phyloP scores from a whole-genome alignment of 2,113 vertebrate genomes.

The Tonatia bakeri region DNA sequence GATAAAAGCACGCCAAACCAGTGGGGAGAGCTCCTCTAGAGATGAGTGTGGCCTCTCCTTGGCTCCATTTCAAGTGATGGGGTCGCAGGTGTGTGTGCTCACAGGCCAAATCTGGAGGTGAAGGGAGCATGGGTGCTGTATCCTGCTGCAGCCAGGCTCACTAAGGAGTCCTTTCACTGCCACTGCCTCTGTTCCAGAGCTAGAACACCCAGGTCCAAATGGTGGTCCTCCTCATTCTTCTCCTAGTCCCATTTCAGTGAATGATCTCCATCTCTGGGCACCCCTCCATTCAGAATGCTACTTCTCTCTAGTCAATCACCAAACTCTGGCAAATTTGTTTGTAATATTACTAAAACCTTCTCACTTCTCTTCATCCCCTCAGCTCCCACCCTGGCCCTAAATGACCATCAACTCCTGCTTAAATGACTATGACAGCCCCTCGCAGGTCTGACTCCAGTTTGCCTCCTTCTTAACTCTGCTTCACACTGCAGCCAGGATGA shows the following conservation, averaged over 20 bases:
- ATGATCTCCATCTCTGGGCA: background rate
- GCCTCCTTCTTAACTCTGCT: background rate
- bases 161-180: background rate
- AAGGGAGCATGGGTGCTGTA: rapidly evolving
- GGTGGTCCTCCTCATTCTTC: background rate
- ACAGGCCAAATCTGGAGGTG: background rate
- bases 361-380: background rate
- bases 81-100: background rate
- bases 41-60: background rate
- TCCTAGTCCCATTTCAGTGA: background rate
- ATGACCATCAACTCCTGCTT: background rate
- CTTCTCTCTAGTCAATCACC: background rate
- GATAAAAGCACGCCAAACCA: background rate
- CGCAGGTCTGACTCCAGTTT: background rate
- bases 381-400: background rate
- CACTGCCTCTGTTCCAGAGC: background rate
- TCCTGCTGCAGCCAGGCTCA: background rate
- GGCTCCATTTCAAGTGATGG: background rate
- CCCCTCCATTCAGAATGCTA: background rate
- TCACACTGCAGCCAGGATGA: background rate
- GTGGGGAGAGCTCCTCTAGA: background rate
- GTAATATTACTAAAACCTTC: background rate
- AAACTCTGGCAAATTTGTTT: background rate
- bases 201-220: background rate
- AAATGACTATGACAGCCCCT: background rate